phyloP scores from a whole-genome alignment of 2,113 vertebrate genomes.

The Gnathonemus echidnorhynchus region DNA sequence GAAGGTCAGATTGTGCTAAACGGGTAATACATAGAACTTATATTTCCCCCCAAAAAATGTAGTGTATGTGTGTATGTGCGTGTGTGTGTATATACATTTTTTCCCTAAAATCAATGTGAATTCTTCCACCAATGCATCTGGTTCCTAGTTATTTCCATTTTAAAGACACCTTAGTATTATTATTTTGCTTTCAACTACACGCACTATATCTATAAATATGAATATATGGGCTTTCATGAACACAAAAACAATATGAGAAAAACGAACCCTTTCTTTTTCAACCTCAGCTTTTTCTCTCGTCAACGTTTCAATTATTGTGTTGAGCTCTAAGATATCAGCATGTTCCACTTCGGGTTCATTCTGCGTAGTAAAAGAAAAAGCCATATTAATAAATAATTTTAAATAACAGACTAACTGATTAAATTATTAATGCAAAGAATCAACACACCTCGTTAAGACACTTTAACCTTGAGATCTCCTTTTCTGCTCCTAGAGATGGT shows the following conservation, averaged over 20 bases:
- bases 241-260: neutral
- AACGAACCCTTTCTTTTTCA: conserved; percentile 56
- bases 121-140: neutral
- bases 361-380: conserved; percentile 26
- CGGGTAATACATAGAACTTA: neutral
- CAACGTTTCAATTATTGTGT: conserved; percentile 58
- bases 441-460: conserved; percentile 66
- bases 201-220: neutral
- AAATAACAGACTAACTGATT: neutral
- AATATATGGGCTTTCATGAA: neutral
- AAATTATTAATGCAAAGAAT: neutral
- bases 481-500: conserved; percentile 69
- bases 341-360: conserved; percentile 56
- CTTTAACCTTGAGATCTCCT: conserved; percentile 70
- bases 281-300: conserved; percentile 61
- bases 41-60: too few species aligned
- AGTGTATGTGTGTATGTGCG: too few species aligned
- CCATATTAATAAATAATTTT: neutral
- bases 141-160: neutral
- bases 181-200: neutral
- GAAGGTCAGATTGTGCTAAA: neutral
- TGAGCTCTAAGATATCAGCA: conserved; percentile 67
- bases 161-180: neutral
- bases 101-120: neutral
- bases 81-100: neutral